Conservation (phyloP, 2,888 invertebrate species). For the Sarcophaga variegata region DNA sequence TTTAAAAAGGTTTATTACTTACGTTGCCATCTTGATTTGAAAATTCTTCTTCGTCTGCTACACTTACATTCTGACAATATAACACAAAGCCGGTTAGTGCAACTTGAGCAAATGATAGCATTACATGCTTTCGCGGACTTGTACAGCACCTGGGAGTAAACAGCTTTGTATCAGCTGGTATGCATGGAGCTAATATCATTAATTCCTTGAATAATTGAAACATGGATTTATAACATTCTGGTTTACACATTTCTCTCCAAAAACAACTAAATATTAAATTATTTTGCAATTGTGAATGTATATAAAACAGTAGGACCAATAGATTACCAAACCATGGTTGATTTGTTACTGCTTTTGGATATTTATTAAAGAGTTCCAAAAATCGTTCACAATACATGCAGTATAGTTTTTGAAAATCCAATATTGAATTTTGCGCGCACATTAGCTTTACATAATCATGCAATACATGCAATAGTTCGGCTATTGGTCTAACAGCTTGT, state of each 20-base stretch:
- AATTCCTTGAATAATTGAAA: constrained; percentile 74
- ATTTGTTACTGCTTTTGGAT: constrained; percentile 65
- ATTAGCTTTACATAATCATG: constrained; percentile 77
- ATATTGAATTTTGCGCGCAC: constrained; percentile 60
- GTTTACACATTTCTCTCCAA: constrained; percentile 72
- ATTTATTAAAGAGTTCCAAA: constrained; percentile 72
- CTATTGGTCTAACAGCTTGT: constrained; percentile 69
- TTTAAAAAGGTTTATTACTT: constrained; percentile 42
- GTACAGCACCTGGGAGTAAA: constrained; percentile 74
- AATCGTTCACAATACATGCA: constrained; percentile 74
- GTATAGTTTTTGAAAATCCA: constrained; percentile 72
- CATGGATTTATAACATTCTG: constrained; percentile 71
- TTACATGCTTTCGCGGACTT: constrained; percentile 76
- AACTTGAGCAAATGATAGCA: constrained; percentile 71
- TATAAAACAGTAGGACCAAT: constrained; percentile 70
- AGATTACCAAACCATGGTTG: constrained; percentile 77
- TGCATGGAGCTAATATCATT: constrained; percentile 70
- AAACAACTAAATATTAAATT: constrained; percentile 69
- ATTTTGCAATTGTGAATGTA: constrained; percentile 72
- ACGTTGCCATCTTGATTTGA: constrained; percentile 11
- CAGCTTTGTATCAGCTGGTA: constrained; percentile 72
- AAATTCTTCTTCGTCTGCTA: constrained; percentile 5
- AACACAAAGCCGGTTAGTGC: constrained; percentile 67
- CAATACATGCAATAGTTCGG: constrained; percentile 72
- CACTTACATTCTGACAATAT: constrained; percentile 51